These are phyloP conservation scores for Sciaenops ocellatus DNA, from an alignment of 2,797 vertebrate genomes.

Conservation along the genomic window DNA sequence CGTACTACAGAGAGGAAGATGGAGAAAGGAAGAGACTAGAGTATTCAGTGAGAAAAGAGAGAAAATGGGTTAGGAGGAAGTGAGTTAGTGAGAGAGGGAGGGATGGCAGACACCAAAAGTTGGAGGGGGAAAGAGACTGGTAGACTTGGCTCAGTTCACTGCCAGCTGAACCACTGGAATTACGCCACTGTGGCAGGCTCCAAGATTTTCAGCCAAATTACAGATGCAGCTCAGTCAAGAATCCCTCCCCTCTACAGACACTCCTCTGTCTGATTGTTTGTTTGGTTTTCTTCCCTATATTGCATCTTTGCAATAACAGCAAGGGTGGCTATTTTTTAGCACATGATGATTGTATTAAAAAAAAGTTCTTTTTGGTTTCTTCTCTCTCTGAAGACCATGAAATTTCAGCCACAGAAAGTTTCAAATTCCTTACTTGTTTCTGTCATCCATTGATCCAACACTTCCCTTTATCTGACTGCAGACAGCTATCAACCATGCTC, in stretches of 20 bases:
- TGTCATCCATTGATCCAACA: conserved; percentile 42
- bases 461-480: conserved; percentile 34
- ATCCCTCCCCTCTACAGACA: conserved; percentile 23
- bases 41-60: conserved; percentile 16
- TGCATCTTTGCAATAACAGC: conserved; percentile 12
- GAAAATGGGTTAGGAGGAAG: conserved; percentile 19
- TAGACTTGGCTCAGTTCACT: conserved; percentile 49
- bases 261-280: conserved; percentile 20
- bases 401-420: neutral
- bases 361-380: conserved; percentile 11
- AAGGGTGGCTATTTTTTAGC: conserved; percentile 2
- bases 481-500: conserved; percentile 46
- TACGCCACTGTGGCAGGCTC: conserved; percentile 48
- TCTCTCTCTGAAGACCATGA: neutral
- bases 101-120: conserved; percentile 39
- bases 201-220: conserved; percentile 57
- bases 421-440: neutral
- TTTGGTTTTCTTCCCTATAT: conserved; percentile 5
- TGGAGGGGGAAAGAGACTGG: conserved; percentile 29
- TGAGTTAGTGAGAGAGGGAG: conserved; percentile 17
- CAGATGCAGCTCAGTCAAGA: conserved; percentile 42
- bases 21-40: neutral
- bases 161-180: conserved; percentile 66
- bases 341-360: neutral
- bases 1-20: neutral